These are phyloP conservation scores for Sebastes fasciatus DNA, from an alignment of 2,113 vertebrate genomes.

Conservation along the genomic window DNA sequence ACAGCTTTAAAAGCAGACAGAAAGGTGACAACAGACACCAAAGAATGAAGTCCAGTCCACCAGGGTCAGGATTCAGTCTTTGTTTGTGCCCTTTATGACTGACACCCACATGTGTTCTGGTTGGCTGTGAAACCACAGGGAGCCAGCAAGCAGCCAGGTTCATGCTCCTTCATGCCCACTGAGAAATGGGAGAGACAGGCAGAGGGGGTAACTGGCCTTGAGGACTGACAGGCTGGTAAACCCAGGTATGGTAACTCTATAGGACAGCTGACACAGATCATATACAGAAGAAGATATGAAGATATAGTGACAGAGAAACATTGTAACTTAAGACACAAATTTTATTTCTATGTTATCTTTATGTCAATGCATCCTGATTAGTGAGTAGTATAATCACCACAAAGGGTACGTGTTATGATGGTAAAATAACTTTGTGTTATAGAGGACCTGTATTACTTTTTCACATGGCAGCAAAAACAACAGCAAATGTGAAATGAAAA, in stretches of 20 bases:
- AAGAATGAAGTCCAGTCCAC: background rate
- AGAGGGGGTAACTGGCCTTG: background rate
- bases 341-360: background rate
- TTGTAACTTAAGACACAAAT: background rate
- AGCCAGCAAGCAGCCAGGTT: constrained; percentile 60
- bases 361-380: background rate
- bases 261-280: constrained; percentile 39
- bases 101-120: constrained; percentile 82
- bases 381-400: background rate
- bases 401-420: background rate
- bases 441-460: background rate
- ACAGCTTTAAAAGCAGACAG: background rate
- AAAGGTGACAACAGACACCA: constrained; percentile 3
- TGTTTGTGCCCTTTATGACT: constrained; percentile 73
- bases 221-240: constrained; percentile 49
- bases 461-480: background rate
- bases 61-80: constrained; percentile 35
- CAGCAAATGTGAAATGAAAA: background rate
- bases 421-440: background rate
- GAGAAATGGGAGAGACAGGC: constrained; percentile 40
- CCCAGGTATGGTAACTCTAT: constrained; percentile 29
- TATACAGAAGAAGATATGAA: background rate
- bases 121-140: constrained; percentile 41
- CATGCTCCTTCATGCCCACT: constrained; percentile 57
- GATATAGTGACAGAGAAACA: background rate